Percentiles rank a stretch among this genome's conserved stretches.
Conservation (phyloP, 2,113 vertebrate species). For the Pyxicephalus adspersus region DNA sequence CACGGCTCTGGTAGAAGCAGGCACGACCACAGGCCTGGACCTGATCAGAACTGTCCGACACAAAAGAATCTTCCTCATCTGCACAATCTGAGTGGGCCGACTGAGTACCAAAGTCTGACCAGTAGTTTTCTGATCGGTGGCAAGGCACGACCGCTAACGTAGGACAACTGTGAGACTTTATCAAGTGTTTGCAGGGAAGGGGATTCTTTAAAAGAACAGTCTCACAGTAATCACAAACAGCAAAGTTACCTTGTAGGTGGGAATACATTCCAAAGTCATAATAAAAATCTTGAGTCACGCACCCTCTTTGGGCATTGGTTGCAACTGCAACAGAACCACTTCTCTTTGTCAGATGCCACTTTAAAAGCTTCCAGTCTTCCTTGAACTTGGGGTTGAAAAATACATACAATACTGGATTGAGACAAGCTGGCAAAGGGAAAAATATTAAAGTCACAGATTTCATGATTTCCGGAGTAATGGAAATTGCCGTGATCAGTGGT, state of each 20-base stretch:
- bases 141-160: constrained; percentile 81
- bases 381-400: constrained; percentile 96
- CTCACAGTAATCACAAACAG: constrained; percentile 86
- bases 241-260: constrained; percentile 74
- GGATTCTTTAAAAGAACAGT: constrained; percentile 82
- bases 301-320: constrained; percentile 66
- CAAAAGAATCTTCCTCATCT: constrained; percentile 94
- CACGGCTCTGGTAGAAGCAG: constrained; percentile 94
- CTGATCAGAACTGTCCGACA: constrained; percentile 96
- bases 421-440: constrained; percentile 90
- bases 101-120: constrained; percentile 87
- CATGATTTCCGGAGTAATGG: constrained; percentile 91
- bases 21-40: constrained; percentile 93
- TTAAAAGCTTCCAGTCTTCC: constrained; percentile 89
- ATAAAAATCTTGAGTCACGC: constrained; percentile 77
- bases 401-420: constrained; percentile 92
- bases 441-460: constrained; percentile 96
- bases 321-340: constrained; percentile 65
- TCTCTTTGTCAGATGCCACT: constrained; percentile 64
- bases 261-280: constrained; percentile 76
- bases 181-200: constrained; percentile 89
- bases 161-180: constrained; percentile 94
- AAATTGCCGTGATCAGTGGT: constrained; percentile 82
- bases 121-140: constrained; percentile 81
- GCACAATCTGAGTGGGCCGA: constrained; percentile 92